These are phyloP conservation scores for Oryzias dopingdopingensis DNA, from an alignment of 2,797 vertebrate genomes.

Conservation along the genomic window DNA sequence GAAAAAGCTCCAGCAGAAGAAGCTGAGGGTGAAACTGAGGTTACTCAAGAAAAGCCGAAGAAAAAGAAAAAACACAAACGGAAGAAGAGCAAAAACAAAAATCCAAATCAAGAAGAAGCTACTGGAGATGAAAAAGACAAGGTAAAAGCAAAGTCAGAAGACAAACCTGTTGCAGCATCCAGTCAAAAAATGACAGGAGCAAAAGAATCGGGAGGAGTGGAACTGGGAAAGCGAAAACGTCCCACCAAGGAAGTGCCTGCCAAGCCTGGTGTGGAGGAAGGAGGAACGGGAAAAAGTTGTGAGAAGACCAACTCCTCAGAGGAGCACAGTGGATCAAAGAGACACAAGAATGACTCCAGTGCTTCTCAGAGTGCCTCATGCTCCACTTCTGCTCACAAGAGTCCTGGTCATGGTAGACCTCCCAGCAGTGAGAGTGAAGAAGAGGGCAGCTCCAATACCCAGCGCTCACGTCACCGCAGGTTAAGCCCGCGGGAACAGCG, in stretches of 20 bases:
- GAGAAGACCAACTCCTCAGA: slow-evolving; percentile 77
- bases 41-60: slow-evolving; percentile 84
- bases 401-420: slow-evolving; percentile 71
- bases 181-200: slow-evolving; percentile 35
- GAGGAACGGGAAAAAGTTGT: slow-evolving; percentile 67
- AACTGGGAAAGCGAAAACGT: slow-evolving; percentile 82
- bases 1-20: slow-evolving; percentile 79
- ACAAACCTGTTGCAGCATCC: slow-evolving; percentile 54
- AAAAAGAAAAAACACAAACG: slow-evolving; percentile 93
- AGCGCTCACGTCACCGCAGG: slow-evolving; percentile 81
- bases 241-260: slow-evolving; percentile 79
- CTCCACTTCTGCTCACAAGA: slow-evolving; percentile 77
- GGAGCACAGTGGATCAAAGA: slow-evolving; percentile 82
- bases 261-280: slow-evolving; percentile 80
- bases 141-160: slow-evolving; percentile 62
- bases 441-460: slow-evolving; percentile 76
- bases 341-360: slow-evolving; percentile 76
- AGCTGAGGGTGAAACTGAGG: slow-evolving; percentile 76
- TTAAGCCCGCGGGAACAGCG: slow-evolving; percentile 77
- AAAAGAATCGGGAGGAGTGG: slow-evolving; percentile 53
- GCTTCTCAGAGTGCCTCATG: slow-evolving; percentile 72
- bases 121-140: slow-evolving; percentile 62
- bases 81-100: slow-evolving; percentile 89
- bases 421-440: slow-evolving; percentile 91
- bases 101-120: slow-evolving; percentile 53